These are phyloP conservation scores for Drosophila borealis DNA, from an alignment of 2,888 invertebrate genomes.

Conservation along the genomic window DNA sequence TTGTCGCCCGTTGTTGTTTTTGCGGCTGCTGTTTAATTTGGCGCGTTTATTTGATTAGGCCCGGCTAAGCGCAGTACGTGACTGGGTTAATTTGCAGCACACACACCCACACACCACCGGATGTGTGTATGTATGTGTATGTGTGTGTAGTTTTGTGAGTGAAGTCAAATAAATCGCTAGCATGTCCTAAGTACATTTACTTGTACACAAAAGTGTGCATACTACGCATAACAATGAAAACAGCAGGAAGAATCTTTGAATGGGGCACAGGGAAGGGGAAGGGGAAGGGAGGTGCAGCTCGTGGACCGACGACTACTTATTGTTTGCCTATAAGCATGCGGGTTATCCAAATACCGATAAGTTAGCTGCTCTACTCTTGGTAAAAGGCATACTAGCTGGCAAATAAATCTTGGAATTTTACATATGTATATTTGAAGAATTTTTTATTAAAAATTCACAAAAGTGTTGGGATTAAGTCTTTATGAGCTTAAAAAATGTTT, in stretches of 20 bases:
- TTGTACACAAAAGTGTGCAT: constrained; percentile 65
- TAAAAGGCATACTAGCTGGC: neutral
- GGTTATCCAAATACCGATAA: constrained; percentile 45
- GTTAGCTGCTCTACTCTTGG: neutral
- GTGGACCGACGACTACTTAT: constrained; percentile 47
- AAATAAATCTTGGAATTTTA: neutral
- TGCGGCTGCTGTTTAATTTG: constrained; percentile 72
- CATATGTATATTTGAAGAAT: neutral
- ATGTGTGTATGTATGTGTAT: constrained; percentile 7
- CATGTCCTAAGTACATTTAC: constrained; percentile 66
- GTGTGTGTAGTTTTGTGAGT: constrained; percentile 35
- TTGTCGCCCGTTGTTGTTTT: constrained; percentile 47
- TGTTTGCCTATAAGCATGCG: constrained; percentile 54
- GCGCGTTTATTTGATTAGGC: constrained; percentile 78
- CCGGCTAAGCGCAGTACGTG: constrained; percentile 74
- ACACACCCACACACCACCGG: constrained; percentile 7
- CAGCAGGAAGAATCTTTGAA: constrained; percentile 22
- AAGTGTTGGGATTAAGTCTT: no score
- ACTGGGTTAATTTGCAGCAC: constrained; percentile 70
- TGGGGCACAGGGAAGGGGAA: neutral
- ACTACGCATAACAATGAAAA: constrained; percentile 72
- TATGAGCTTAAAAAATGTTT: no score
- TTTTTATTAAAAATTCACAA: neutral
- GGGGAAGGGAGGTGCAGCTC: neutral
- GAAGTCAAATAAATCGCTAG: constrained; percentile 74